phyloP scores from a whole-genome alignment of 2,888 invertebrate species.

The Orthosia gothica region DNA sequence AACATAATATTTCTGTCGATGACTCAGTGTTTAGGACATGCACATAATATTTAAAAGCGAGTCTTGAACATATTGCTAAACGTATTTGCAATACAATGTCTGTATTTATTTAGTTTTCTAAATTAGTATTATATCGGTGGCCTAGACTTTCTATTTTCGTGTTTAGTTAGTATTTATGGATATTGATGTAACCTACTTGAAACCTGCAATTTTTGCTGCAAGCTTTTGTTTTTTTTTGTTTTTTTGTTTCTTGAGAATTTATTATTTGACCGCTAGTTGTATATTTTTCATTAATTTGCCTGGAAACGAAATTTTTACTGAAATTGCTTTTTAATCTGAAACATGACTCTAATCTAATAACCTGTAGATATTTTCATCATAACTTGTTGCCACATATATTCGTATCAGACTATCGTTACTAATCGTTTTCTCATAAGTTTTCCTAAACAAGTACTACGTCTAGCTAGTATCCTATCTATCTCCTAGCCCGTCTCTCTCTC shows the following conservation, averaged over 20 bases:
- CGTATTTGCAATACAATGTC: constrained; percentile 34
- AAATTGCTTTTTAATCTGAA: not conserved
- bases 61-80: constrained; percentile 47
- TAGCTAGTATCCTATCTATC: not conserved
- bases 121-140: constrained; percentile 43
- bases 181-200: constrained; percentile 24
- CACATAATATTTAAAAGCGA: constrained; percentile 28
- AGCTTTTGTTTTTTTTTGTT: not conserved
- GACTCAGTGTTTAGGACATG: constrained; percentile 37
- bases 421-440: not conserved
- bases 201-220: not conserved
- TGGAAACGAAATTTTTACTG: not conserved
- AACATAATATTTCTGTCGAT: constrained; percentile 27
- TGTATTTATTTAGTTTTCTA: constrained; percentile 49
- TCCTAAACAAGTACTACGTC: not conserved
- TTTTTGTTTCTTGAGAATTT: not conserved
- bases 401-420: too few relatives aligned
- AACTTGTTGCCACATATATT: not conserved
- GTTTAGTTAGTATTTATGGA: constrained; percentile 23
- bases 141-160: constrained; percentile 53
- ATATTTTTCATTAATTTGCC: not conserved
- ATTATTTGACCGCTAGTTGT: not conserved
- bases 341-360: not conserved
- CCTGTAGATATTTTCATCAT: not conserved
- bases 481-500: not conserved